Evolutionary conservation across 2,888 invertebrate species (phyloP), one percentile per base, ranked within the genome.

Genomic region (Acanthoscelides obtectus): DNA sequence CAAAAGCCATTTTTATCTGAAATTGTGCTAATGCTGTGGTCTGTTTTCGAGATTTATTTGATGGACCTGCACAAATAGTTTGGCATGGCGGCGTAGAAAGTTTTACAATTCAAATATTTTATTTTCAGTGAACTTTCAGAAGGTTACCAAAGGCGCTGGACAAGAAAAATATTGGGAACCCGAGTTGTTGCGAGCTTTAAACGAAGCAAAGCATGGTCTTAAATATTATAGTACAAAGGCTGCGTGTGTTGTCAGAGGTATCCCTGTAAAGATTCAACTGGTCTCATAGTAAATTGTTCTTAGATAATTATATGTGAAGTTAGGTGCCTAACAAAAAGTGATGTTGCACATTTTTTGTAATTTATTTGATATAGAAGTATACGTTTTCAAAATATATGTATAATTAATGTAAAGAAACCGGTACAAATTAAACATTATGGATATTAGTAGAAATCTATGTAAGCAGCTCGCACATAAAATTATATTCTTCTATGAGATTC

Each of bases 181-280:
- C 0, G 88, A 91, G 76, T 82, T 93, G 72, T 84, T 92, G 0
- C 84, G 88, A n/a, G 91, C 91, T 0, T 82, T 92, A 67, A 85
- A 87, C 12, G 82, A 86, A 20, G 87, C 91, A 0, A 88, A 91
- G n/a, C 85, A 87, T 68, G 86, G 87, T 22, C 87, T 89, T 68
- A 84, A 82, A 77, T 89, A 88, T 79, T 87, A 87, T 72, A 88
- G 93, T 85, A 94, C 93, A 65, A 90, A 91, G 63, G 90, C 92
- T 79, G 92, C 94, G 20, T 89, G 93, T 72, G 91, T 95, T 21
- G 90, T 91, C 0, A 88, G 94, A 77, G 96, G 96, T 5, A 85
- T 96, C 75, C 95, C 95, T 63, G 84, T 89, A 2, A 81, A 80
- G 77, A 79, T 80, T 69, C 67, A 72, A 3, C 8, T 45, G 45